Percentiles rank a stretch among this genome's conserved stretches.
Conservation (phyloP, 2,797 vertebrate genomes). For the Clarias fuscus region DNA sequence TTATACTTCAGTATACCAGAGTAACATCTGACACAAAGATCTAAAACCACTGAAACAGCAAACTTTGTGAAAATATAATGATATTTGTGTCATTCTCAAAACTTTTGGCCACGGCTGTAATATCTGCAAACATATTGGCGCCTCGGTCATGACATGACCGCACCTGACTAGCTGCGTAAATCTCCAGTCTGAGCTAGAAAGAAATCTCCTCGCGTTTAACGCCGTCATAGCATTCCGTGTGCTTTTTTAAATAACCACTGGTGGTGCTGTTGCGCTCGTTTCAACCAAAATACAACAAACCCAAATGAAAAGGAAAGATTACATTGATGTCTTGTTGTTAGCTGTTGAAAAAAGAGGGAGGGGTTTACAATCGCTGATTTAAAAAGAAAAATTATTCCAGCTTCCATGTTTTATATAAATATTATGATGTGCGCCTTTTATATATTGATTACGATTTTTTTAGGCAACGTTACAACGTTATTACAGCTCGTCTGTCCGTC, state of each 20-base stretch:
- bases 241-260: background rate
- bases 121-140: background rate
- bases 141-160: background rate
- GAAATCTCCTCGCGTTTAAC: background rate
- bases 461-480: background rate
- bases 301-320: background rate
- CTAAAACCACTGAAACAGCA: too few relatives aligned
- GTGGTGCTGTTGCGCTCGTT: background rate
- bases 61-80: too few relatives aligned
- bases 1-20: too few relatives aligned
- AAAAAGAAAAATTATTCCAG: too few relatives aligned
- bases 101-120: too few relatives aligned
- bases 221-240: background rate
- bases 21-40: too few relatives aligned
- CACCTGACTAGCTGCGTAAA: background rate
- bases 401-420: background rate
- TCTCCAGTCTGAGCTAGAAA: background rate
- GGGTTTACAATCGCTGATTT: background rate
- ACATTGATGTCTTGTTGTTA: background rate
- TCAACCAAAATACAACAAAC: background rate
- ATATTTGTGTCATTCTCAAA: too few relatives aligned
- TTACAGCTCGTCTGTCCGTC: slow-evolving; percentile 53
- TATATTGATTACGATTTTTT: slow-evolving; percentile 52
- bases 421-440: slow-evolving; percentile 29
- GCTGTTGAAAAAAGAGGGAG: background rate